Base-by-base conservation (phyloP, 2,113 vertebrate species). In the Pomatorhinus ruficollis region DNA sequence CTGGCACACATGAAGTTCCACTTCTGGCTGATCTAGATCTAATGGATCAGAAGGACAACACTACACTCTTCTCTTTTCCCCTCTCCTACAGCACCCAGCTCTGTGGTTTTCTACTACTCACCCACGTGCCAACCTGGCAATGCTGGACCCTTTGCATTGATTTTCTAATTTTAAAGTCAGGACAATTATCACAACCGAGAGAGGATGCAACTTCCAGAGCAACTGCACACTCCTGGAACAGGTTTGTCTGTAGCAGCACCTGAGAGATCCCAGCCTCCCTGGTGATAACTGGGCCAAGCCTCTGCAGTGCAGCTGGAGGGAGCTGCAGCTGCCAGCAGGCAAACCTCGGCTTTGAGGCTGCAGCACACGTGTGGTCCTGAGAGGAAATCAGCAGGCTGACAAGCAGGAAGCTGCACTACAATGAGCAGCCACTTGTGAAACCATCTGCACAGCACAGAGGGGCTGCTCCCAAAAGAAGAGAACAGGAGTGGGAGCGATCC, bases 341-440 rank as follows among this genome's bases (percentile, higher is more conserved):
- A 88, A 91, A 83, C 82, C 92, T 90, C 42, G 16, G 79, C 68
- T 93, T 56, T 47, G 76, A 64, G 53, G 59, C 15, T 14, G 68
- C 53, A 54, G 75, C 66, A 39, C 54, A 61, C 0, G 0, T 2
- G 0, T 10, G 27, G 20, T 60, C 45, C 85, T 2, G 0, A 25
- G 50, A 87, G 86, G 71, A 94, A 92, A 68, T 2, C 53, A 22
- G 35, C 3, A 50, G 20, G 7, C 76, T 37, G 44, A 64, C 13
- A 49, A n/a, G 81, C 61, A 93, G 93, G 80, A 94, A 94, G 35
- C 49, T 84, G 86, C 86, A 74, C 35, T 11, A 74, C 21, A 63
- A 60, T 0, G 0, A 87, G 76, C 87, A 86, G 64, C 50, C 75
- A 57, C 47, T 4, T 59, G 65, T 91, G 83, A 89, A 86, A 78